Percentiles rank a stretch among this genome's conserved stretches.
Conservation (phyloP, 2,797 vertebrate species). For the Synaphobranchus kaupii region DNA sequence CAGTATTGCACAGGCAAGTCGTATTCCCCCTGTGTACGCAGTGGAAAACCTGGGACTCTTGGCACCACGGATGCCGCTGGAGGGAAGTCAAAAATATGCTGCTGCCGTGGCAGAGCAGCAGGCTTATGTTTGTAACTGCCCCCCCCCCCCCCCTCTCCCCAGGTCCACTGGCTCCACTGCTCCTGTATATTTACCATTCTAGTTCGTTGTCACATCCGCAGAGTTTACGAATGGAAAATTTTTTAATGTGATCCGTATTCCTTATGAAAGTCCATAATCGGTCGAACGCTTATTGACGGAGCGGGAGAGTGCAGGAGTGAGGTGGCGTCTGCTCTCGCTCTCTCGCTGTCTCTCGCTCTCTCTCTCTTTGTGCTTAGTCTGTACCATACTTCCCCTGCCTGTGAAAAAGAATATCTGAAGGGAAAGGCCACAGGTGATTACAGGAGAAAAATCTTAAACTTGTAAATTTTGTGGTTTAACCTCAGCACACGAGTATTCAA, state of each 20-base stretch:
- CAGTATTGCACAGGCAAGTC: background rate
- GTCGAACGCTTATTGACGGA: background rate
- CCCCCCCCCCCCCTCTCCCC: slow-evolving; percentile 17
- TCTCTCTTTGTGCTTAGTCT: background rate
- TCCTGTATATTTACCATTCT: background rate
- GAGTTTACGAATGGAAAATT: background rate
- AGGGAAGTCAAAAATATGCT: slow-evolving; percentile 46
- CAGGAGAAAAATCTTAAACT: background rate
- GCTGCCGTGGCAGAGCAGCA: slow-evolving; percentile 45
- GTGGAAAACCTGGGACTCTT: slow-evolving; percentile 46
- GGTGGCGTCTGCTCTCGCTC: background rate
- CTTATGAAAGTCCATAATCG: background rate
- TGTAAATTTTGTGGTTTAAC: background rate
- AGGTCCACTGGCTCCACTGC: slow-evolving; percentile 29
- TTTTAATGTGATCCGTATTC: background rate
- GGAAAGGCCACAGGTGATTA: background rate
- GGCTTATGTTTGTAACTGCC: background rate
- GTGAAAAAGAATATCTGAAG: background rate
- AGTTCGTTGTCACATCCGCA: background rate
- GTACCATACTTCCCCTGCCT: background rate
- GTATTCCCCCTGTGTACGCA: background rate
- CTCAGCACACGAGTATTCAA: background rate
- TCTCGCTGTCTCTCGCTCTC: background rate
- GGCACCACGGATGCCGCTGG: slow-evolving; percentile 46
- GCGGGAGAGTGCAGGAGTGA: background rate